Percentiles rank a stretch among this genome's conserved stretches.
phyloP scores from a whole-genome alignment of 2,797 vertebrate species.

The Aselliscus stoliczkanus region DNA sequence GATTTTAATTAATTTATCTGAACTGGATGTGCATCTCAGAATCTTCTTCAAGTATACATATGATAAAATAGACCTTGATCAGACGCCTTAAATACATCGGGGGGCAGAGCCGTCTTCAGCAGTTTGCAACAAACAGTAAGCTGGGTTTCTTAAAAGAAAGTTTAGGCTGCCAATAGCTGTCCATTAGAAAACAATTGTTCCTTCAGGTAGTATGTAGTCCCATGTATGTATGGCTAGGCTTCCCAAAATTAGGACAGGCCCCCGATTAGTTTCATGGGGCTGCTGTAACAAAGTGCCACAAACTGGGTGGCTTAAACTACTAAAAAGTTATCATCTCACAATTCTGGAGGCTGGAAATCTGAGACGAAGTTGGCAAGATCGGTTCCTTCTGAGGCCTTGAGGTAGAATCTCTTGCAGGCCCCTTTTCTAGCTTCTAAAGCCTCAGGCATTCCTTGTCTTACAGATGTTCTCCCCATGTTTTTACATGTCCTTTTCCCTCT shows the following conservation, averaged over 20 bases:
- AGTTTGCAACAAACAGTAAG: neutral
- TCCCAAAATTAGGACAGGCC: neutral
- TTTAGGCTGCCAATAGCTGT: neutral
- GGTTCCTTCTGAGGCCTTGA: neutral
- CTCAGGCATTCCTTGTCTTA: neutral
- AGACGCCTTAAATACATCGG: neutral
- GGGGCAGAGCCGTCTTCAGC: neutral
- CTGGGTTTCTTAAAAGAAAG: neutral
- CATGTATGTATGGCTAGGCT: neutral
- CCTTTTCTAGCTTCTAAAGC: neutral
- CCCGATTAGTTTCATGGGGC: neutral
- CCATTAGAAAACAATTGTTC: neutral
- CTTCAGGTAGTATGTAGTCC: neutral
- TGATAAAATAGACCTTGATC: neutral
- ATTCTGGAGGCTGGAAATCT: neutral
- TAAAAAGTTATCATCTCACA: neutral
- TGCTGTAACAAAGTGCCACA: neutral
- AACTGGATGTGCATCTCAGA: neutral
- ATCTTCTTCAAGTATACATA: neutral
- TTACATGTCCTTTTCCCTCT: neutral
- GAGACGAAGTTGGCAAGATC: neutral
- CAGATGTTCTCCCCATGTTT: neutral
- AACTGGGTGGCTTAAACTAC: neutral
- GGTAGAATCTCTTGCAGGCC: neutral
- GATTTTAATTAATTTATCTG: conserved; percentile 2